Percentiles rank a stretch among this genome's conserved stretches.
These are phyloP conservation scores for Sphaeridia pumilis DNA, from an alignment of 2,888 invertebrate species.

Conservation along the genomic window DNA sequence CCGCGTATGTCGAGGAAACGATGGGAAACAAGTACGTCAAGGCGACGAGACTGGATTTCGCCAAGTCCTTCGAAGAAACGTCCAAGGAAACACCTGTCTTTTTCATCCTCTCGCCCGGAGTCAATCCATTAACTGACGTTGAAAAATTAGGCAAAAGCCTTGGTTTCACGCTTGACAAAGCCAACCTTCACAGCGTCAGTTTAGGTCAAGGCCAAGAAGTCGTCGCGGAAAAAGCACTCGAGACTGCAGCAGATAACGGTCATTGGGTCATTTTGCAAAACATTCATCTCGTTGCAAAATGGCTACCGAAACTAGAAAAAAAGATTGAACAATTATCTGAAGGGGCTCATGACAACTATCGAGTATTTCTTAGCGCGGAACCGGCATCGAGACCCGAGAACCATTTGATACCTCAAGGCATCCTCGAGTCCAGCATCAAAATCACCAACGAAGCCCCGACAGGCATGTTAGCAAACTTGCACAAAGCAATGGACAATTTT, in stretches of 20 bases:
- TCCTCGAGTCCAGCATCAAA: conserved; percentile 89
- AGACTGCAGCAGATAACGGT: conserved; percentile 66
- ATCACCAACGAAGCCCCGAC: conserved; percentile 96
- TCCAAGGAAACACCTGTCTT: conserved; percentile 88
- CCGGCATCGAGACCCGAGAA: conserved; percentile 75
- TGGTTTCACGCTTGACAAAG: conserved; percentile 60
- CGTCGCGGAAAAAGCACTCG: conserved; percentile 89
- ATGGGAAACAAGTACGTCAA: conserved; percentile 83
- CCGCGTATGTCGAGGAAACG: conserved; percentile 88
- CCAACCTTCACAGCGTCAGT: conserved; percentile 86
- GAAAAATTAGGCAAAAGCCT: conserved; percentile 3
- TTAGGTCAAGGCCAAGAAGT: conserved; percentile 87
- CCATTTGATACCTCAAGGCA: conserved; percentile 84
- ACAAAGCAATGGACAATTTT: conserved; percentile 88
- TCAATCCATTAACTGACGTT: conserved; percentile 74
- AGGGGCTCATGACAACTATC: conserved; percentile 65
- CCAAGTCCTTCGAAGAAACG: conserved; percentile 88
- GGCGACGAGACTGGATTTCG: conserved; percentile 75
- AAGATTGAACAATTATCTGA: conserved; percentile 73
- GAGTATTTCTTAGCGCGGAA: conserved; percentile 89
- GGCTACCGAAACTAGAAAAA: conserved; percentile 79
- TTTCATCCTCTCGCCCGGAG: conserved; percentile 92
- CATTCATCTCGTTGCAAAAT: conserved; percentile 83
- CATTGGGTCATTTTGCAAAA: conserved; percentile 86
- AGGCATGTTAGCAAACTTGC: conserved; percentile 91